Base-by-base conservation (phyloP, 2,797 vertebrate species). In the Squalus acanthias region DNA sequence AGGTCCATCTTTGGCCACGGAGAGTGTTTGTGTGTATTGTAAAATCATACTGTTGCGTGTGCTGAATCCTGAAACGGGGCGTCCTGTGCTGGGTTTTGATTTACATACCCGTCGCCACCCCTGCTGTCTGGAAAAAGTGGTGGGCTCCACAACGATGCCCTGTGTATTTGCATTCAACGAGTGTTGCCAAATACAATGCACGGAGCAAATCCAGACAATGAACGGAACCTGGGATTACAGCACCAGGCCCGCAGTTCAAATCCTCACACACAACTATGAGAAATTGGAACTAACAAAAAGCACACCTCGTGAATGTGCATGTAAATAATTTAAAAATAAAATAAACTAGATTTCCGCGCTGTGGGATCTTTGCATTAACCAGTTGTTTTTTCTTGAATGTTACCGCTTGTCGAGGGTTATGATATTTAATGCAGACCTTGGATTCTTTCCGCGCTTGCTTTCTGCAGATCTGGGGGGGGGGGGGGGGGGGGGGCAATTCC, bases 11-110 rank as follows among this genome's bases (percentile, higher is more conserved):
- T 91, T n/a, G 5, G 57, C 26, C 60, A 10, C 60, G 5, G 1
- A 15, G 13, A 17, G 57, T 13, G 5, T n/a, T 29, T 65, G 0
- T 6, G 0, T 0, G 9, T 0, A 1, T 0, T 5, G 53, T 0
- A 2, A 12, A 3, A 10, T 0, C 1, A 9, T 9, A 57, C 87
- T 13, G 53, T 12, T 60, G 53, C 29, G 29, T 20, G 53, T 60
- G 29, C 12, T 13, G 53, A 60, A 15, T 29, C 53, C 26, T 3
- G 13, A 89, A 26, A 60, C 9, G 87, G 13, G 39, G 0, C 26
- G 5, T 92, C 60, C 33, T 7, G 3, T 10, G 91, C 91, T 22
- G n/a, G 7, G 2, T 33, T 91, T 10, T 6, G 91, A 22, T 2
- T 67, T 39, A 0, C 17, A 12, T 39, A 10, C 9, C 91, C 3